Conservation (phyloP, 2,888 invertebrate genomes). For the Amitus sp. region DNA sequence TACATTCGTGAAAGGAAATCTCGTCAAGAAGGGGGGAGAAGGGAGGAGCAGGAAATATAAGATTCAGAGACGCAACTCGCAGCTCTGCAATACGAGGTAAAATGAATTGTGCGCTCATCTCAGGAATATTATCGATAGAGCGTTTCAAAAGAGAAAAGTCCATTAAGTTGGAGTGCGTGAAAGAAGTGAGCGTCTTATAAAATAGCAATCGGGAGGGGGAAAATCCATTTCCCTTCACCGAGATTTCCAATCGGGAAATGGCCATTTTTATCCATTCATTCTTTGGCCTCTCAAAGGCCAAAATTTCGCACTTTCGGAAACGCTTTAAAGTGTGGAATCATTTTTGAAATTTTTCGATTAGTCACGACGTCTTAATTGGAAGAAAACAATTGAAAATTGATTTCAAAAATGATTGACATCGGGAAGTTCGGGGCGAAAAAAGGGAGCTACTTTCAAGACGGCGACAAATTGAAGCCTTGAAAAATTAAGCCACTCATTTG, state of each 20-base stretch:
- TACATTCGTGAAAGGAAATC: background rate
- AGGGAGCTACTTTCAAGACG: constrained; percentile 8
- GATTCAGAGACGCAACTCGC: constrained; percentile 20
- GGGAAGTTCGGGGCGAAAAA: too few relatives aligned
- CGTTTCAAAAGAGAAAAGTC: constrained; percentile 8
- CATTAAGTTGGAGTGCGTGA: background rate
- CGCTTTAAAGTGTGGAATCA: too few relatives aligned
- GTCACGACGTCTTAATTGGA: too few relatives aligned
- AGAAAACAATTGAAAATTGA: too few relatives aligned
- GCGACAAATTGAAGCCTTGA: constrained; percentile 46
- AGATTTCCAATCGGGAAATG: too few relatives aligned
- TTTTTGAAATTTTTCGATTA: too few relatives aligned
- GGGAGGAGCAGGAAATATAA: constrained; percentile 29
- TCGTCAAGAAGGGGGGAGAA: too few relatives aligned
- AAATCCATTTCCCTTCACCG: background rate
- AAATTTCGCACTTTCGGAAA: too few relatives aligned
- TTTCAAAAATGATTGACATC: too few relatives aligned
- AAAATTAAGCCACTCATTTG: constrained; percentile 46
- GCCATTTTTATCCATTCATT: too few relatives aligned
- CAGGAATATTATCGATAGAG: constrained; percentile 24
- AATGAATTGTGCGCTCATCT: constrained; percentile 27
- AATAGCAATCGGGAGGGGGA: background rate
- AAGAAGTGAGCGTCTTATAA: background rate
- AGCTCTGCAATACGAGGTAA: constrained; percentile 17
- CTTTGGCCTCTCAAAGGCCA: too few relatives aligned